Conservation (phyloP, 2,113 vertebrate genomes). For the Callocephalon fimbriatum region DNA sequence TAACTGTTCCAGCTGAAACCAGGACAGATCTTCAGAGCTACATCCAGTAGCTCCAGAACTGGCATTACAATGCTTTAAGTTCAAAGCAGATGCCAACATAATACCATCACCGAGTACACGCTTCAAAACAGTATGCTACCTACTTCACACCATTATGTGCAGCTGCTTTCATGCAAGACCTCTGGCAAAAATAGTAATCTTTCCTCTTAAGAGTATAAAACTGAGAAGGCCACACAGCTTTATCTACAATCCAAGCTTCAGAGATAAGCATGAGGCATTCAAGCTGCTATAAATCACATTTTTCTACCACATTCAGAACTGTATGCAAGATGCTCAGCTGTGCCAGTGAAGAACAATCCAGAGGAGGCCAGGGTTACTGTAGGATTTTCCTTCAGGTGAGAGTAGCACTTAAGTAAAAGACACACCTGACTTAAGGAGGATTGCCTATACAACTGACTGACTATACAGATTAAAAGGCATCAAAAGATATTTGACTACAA, state of each 20-base stretch:
- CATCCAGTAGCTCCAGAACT: neutral
- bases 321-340: neutral
- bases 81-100: neutral
- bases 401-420: neutral
- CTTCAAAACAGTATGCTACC: neutral
- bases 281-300: neutral
- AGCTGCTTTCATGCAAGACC: neutral
- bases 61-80: neutral
- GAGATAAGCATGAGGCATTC: neutral
- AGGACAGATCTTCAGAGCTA: neutral
- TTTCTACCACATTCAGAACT: neutral
- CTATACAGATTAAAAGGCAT: neutral
- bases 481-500: neutral
- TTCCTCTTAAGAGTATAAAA: neutral
- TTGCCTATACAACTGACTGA: neutral
- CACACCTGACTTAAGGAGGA: neutral
- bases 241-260: neutral
- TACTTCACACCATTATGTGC: neutral
- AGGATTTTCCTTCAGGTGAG: neutral
- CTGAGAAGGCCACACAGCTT: neutral
- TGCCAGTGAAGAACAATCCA: neutral
- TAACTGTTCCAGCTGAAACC: too few relatives aligned
- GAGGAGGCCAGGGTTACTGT: neutral
- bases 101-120: neutral
- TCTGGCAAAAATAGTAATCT: neutral